These are phyloP conservation scores for Limnodromus scolopaceus DNA, from an alignment of 2,797 vertebrate species.

Conservation along the genomic window DNA sequence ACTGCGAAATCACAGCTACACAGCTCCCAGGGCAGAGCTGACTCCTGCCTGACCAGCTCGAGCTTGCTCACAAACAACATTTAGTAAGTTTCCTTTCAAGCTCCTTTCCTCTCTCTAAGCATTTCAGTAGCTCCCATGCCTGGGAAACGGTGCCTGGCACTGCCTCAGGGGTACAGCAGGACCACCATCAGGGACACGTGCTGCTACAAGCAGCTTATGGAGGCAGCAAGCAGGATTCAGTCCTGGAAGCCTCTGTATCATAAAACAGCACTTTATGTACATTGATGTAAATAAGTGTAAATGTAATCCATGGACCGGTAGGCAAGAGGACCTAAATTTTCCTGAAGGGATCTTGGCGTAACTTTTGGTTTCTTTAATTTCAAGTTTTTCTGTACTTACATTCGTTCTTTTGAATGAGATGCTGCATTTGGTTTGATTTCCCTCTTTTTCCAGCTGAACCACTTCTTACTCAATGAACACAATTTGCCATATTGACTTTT, in stretches of 20 bases:
- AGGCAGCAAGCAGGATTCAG: background rate
- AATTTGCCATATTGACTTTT: constrained; percentile 27
- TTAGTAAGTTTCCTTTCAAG: background rate
- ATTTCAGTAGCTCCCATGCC: background rate
- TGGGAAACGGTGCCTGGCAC: accelerated
- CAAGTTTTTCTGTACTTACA: background rate
- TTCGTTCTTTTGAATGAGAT: background rate
- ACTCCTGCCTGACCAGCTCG: background rate
- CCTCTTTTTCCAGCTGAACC: background rate
- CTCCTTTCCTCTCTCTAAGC: background rate
- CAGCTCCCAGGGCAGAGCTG: background rate
- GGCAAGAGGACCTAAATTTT: background rate
- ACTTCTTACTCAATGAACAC: background rate
- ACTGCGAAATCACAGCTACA: background rate
- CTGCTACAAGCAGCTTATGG: background rate
- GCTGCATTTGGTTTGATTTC: background rate
- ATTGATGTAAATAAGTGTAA: background rate
- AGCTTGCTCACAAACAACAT: background rate
- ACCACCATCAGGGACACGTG: background rate
- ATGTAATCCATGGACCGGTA: background rate
- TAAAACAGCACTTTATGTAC: background rate
- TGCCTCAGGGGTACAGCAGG: background rate
- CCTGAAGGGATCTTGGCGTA: background rate
- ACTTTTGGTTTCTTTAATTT: background rate
- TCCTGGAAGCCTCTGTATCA: background rate